A percentile compares a stretch with the other conserved stretches of the same genome.
Conservation (phyloP, 2,797 vertebrate species). For the Selene dorsalis region DNA sequence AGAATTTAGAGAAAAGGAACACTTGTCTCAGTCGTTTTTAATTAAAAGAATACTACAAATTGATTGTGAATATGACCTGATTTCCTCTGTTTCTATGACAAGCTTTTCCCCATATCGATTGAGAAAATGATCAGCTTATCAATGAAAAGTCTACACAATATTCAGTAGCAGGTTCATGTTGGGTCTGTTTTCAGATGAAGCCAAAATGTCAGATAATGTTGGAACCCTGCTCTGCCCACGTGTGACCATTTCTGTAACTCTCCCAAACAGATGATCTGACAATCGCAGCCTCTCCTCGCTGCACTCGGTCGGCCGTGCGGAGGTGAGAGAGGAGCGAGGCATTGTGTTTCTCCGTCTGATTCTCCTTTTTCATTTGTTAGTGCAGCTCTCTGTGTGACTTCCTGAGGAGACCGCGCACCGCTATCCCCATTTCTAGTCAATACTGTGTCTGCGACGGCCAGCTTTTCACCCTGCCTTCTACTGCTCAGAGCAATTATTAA, state of each 20-base stretch:
- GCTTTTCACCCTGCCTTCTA: neutral
- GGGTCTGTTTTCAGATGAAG: too few species aligned
- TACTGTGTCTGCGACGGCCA: neutral
- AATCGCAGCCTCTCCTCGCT: neutral
- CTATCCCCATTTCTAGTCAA: neutral
- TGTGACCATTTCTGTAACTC: neutral
- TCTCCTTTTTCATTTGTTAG: neutral
- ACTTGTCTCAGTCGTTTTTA: too few species aligned
- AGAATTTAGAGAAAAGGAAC: neutral
- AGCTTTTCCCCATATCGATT: too few species aligned
- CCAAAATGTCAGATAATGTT: too few species aligned
- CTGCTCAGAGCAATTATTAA: neutral
- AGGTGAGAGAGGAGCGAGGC: too few species aligned
- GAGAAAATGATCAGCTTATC: too few species aligned
- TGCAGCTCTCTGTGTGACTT: neutral
- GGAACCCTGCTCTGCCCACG: too few species aligned
- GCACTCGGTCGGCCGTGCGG: too few species aligned
- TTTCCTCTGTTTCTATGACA: too few species aligned
- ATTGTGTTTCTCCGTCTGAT: neutral
- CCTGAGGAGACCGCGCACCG: neutral
- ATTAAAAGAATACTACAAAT: neutral
- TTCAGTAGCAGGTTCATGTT: too few species aligned
- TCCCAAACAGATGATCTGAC: neutral
- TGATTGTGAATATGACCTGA: neutral
- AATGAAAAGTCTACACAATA: too few species aligned